Evolutionary conservation across 2,888 invertebrate species (phyloP).

Genomic region (Napeogenes sylphis): DNA sequence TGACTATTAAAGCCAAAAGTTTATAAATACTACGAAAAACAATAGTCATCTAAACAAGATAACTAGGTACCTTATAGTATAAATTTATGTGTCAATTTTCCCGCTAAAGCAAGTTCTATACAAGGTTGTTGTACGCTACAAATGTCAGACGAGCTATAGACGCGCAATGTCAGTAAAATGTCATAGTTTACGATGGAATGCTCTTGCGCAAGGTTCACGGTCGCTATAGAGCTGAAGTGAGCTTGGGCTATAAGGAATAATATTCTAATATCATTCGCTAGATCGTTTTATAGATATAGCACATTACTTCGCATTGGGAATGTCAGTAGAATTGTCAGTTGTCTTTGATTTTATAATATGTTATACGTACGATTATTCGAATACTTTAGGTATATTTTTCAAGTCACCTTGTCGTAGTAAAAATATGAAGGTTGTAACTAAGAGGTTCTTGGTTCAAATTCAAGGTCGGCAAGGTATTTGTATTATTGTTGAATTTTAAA

Average conservation of each 20-base stretch:
- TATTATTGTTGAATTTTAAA: too few species aligned
- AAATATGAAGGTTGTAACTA: too few species aligned
- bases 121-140: conserved; percentile 55
- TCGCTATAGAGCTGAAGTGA: conserved; percentile 34
- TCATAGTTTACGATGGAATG: conserved; percentile 62
- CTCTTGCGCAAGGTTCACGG: conserved; percentile 59
- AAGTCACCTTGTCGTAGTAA: too few species aligned
- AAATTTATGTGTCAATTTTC: conserved; percentile 42
- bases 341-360: too few species aligned
- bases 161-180: conserved; percentile 67
- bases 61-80: conserved; percentile 31
- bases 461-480: too few species aligned
- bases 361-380: too few species aligned
- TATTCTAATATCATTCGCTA: background rate
- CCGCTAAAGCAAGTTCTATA: conserved; percentile 40
- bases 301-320: too few species aligned
- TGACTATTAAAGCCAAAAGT: conserved; percentile 22
- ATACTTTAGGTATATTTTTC: too few species aligned
- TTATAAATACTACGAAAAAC: too few species aligned
- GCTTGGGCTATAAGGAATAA: conserved; percentile 7
- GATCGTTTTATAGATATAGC: background rate
- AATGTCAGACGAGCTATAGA: conserved; percentile 46
- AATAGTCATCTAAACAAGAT: too few species aligned
- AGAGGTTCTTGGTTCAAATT: too few species aligned
- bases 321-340: too few species aligned